Percentiles rank a stretch among this genome's conserved stretches.
Evolutionary conservation across 2,888 invertebrate species (phyloP).

Genomic region (Magallana nippona): DNA sequence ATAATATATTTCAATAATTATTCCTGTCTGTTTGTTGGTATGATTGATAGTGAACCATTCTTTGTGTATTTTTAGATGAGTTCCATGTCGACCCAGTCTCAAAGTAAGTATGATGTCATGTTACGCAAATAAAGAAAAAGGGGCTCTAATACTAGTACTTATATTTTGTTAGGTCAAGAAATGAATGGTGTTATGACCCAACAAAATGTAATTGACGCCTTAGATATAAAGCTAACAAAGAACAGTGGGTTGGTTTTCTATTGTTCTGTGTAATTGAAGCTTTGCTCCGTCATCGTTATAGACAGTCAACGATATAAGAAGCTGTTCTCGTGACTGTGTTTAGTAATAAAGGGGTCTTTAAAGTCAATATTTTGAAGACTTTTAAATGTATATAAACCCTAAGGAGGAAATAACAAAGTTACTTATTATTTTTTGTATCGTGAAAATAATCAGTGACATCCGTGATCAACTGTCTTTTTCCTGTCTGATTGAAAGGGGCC

Average conservation of each 20-base stretch:
- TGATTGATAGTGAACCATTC: no score
- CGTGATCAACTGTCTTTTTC: no score
- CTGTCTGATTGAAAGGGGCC: no score
- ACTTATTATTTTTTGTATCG: no score
- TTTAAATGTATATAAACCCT: neutral
- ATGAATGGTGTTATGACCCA: slow-evolving; percentile 1
- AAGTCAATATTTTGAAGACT: neutral
- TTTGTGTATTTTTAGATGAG: slow-evolving; percentile 58
- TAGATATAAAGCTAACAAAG: slow-evolving; percentile 1
- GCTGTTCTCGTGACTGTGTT: no score
- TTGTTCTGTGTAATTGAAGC: neutral
- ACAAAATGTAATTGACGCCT: slow-evolving; percentile 15
- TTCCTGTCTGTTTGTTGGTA: no score
- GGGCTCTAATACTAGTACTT: neutral
- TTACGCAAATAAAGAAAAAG: neutral
- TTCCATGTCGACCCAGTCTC: slow-evolving; percentile 62
- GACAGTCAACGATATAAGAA: neutral
- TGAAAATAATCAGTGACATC: no score
- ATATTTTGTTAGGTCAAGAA: slow-evolving; percentile 11
- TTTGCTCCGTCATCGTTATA: neutral
- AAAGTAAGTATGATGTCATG: slow-evolving; percentile 48
- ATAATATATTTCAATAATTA: no score
- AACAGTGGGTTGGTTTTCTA: neutral
- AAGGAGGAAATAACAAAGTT: no score
- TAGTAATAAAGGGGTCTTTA: neutral